Conservation (phyloP, 2,888 invertebrate genomes). For the Andrena bucephala region DNA sequence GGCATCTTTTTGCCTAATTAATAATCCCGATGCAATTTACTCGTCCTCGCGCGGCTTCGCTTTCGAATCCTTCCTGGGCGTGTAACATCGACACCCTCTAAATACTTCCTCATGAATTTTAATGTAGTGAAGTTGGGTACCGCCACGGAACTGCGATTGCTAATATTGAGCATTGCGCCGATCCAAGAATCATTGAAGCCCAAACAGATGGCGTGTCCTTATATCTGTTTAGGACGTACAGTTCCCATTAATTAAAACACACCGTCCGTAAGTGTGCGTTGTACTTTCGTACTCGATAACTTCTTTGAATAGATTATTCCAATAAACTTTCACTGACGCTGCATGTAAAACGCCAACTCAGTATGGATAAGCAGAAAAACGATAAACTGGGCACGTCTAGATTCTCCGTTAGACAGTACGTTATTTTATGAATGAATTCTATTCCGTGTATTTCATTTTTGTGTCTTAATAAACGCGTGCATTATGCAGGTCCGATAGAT, state of each 20-base stretch:
- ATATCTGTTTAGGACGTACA: neutral
- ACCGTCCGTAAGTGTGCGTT: neutral
- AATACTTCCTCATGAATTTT: conserved; percentile 41
- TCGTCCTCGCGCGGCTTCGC: conserved; percentile 41
- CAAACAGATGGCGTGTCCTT: neutral
- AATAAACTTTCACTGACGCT: too few species aligned
- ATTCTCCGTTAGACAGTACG: too few species aligned
- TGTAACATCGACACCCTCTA: conserved; percentile 4
- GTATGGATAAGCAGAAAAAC: too few species aligned
- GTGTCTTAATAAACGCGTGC: neutral
- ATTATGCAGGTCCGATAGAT: neutral
- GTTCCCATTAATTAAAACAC: neutral
- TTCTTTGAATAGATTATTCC: neutral
- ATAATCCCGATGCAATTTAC: conserved; percentile 62
- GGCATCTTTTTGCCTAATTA: conserved; percentile 65
- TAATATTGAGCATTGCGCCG: neutral
- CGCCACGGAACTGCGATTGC: neutral
- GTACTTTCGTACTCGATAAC: neutral
- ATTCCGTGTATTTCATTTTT: neutral
- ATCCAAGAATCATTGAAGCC: neutral
- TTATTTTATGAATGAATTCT: too few species aligned
- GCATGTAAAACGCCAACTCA: neutral
- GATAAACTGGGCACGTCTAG: too few species aligned
- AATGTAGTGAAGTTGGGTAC: conserved; percentile 14
- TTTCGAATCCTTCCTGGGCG: conserved; percentile 66